Evolutionary conservation across 92 coral and sea anemone species (phyloP), one percentile per base, ranked within the genome.

Genomic region (Paragorgia papillata): DNA sequence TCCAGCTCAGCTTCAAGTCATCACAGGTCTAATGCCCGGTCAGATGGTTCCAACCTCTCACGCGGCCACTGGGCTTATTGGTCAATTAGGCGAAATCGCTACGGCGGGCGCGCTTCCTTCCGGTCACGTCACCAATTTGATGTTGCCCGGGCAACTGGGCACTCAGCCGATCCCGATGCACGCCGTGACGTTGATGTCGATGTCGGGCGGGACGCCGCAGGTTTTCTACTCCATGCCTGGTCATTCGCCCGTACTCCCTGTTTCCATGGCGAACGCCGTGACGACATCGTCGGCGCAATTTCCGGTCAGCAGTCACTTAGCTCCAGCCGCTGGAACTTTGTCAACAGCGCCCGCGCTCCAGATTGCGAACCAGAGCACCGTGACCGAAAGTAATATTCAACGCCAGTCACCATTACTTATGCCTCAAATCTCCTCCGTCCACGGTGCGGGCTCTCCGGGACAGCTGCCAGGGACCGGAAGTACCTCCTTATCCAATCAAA

Each of bases 211-310:
- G 24, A 34, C 57, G 25, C 41, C 78, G 32, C 78, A 71, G 32
- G 78, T 71, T n/a, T n/a, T 71, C 0, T 71, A 71, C 78, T 71
- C 78, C 28, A 53, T 71, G 78, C 41, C 78, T 6, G 33, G 62
- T 53, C 78, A 71, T 25, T 55, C 78, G 35, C 39, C 64, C 27
- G 78, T 71, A 2, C 17, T 39, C 13, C 32, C 78, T 3, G 75
- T 53, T 3, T 4, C 55, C 34, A 5, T 68, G 20, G 2, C 75
- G 58, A 68, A 18, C n/a, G 30, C 35, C 8, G 56, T 44, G 20
- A 27, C 76, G 43, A 13, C 63, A n/a, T 28, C 78, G 20, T 25
- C 75, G 32, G 22, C 73, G 7, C 34, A 46, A 15, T 3, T 69
- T 48, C 61, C 62, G 43, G 43, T 49, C 15, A 69, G 41, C 60